Conservation (phyloP, 2,797 vertebrate genomes). For the Ceryle rudis region DNA sequence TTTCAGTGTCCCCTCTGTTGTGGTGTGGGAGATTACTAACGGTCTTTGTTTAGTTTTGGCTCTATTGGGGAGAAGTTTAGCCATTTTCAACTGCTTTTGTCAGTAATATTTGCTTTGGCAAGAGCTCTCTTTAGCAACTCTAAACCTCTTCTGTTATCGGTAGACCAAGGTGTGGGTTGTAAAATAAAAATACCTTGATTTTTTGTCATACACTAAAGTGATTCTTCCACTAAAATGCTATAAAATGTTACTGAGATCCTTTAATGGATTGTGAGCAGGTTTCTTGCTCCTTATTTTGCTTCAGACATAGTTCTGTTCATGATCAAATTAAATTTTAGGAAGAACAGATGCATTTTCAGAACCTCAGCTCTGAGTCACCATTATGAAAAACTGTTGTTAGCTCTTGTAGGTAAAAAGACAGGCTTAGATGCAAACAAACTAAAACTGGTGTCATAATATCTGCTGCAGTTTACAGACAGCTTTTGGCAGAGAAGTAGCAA, state of each 20-base stretch:
- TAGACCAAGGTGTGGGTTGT: background rate
- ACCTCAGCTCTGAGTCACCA: fast-evolving
- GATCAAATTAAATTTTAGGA: background rate
- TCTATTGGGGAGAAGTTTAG: background rate
- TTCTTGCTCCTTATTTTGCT: background rate
- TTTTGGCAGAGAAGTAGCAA: background rate
- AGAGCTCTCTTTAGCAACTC: background rate
- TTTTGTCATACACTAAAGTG: background rate
- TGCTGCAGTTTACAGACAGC: background rate
- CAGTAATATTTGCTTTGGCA: background rate
- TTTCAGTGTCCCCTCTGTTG: background rate
- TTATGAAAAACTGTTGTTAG: background rate
- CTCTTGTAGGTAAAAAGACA: background rate
- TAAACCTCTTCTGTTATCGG: background rate
- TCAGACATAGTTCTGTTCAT: background rate
- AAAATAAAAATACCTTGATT: background rate
- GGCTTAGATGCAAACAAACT: background rate
- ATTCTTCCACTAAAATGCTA: background rate
- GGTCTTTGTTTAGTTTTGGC: background rate
- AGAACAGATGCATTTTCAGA: background rate
- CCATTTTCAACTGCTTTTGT: background rate
- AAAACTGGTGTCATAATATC: background rate
- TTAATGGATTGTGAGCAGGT: fast-evolving
- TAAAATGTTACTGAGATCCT: background rate
- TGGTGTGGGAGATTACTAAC: background rate